Evolutionary conservation across 30 jellyfish, hydroid and myxozoan species (phyloP).

Genomic region (Aurelia sp.): DNA sequence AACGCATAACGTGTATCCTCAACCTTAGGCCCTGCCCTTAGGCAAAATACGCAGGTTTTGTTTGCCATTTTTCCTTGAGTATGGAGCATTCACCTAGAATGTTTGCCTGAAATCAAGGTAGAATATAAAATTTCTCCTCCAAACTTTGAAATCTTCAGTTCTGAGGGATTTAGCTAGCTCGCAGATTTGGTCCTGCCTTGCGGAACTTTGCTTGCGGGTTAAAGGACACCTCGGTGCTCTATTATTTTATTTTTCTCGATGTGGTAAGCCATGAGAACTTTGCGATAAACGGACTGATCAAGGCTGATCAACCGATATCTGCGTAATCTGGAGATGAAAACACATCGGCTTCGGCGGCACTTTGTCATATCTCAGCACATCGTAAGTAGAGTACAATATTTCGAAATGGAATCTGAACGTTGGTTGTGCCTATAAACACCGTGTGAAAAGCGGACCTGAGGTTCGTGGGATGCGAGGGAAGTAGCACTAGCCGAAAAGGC

Average conservation of each 20-base stretch:
- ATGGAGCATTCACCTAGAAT: too few relatives aligned
- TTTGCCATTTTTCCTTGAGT: too few relatives aligned
- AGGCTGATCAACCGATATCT: constrained; percentile 56
- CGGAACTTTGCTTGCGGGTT: background rate
- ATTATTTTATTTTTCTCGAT: constrained; percentile 20
- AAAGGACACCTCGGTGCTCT: constrained; percentile 24
- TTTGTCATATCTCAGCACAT: constrained; percentile 29
- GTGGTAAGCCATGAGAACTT: constrained; percentile 58
- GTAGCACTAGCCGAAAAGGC: too few relatives aligned
- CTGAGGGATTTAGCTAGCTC: too few relatives aligned
- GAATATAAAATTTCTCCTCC: too few relatives aligned
- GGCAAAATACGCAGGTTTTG: too few relatives aligned
- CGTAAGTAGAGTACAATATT: constrained; percentile 17
- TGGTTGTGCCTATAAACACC: background rate
- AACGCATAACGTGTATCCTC: too few relatives aligned
- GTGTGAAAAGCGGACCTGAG: background rate
- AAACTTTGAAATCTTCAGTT: too few relatives aligned
- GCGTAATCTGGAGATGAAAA: constrained; percentile 42
- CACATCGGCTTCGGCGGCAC: constrained; percentile 57
- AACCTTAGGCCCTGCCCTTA: too few relatives aligned
- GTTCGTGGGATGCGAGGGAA: background rate
- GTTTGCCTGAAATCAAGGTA: too few relatives aligned
- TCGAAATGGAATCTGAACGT: constrained; percentile 34
- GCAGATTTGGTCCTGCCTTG: background rate
- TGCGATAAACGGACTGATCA: constrained; percentile 49